Evolutionary conservation across 1,140 invertebrate genomes (phyloP).

Genomic region (Hyposmocoma kahamanoa): DNA sequence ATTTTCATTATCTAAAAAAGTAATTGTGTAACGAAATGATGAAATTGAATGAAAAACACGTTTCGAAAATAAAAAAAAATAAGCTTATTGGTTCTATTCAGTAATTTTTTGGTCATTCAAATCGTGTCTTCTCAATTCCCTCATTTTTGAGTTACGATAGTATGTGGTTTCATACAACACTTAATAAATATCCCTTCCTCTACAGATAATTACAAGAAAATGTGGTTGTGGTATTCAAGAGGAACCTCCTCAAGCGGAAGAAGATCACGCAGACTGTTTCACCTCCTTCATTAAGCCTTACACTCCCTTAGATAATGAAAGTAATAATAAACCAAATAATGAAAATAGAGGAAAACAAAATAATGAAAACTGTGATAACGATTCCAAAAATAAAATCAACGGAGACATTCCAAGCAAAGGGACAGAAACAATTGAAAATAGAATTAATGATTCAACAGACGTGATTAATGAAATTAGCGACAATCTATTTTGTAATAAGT

Average conservation of each 20-base stretch:
- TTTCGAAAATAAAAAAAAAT: no score
- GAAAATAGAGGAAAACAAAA: neutral
- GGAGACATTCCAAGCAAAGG: neutral
- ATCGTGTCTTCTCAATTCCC: no score
- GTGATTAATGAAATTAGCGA: constrained; percentile 1
- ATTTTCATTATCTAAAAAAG: no score
- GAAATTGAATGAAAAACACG: no score
- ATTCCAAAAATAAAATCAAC: neutral
- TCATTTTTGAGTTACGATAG: no score
- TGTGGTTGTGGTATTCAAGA: constrained; percentile 61
- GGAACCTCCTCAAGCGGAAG: constrained; percentile 46
- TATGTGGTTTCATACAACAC: no score
- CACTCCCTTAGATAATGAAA: constrained; percentile 24
- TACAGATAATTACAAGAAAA: constrained; percentile 57
- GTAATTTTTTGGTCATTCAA: neutral
- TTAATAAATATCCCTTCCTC: neutral
- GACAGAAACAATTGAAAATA: neutral
- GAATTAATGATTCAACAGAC: neutral
- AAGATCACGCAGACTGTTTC: constrained; percentile 40
- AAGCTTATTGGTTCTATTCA: neutral
- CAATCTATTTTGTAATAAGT: constrained; percentile 15
- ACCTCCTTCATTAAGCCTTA: constrained; percentile 44
- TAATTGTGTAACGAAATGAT: no score
- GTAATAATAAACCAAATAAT: neutral
- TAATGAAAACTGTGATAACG: neutral